Evolutionary conservation across 2,113 vertebrate species (phyloP).

Genomic region (Benitochromis conjunctus): DNA sequence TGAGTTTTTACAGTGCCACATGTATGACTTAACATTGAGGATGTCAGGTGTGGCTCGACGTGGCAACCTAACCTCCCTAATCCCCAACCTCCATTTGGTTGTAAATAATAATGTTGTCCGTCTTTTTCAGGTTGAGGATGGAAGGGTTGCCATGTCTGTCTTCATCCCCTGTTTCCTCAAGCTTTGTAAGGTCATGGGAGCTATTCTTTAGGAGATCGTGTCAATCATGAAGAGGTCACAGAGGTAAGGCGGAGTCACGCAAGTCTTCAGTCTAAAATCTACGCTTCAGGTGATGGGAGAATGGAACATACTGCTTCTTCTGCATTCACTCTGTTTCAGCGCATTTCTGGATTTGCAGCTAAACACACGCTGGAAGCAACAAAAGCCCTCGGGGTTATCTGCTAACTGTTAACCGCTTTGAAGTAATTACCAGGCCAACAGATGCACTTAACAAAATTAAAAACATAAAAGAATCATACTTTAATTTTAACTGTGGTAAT

Average conservation of each 20-base stretch:
- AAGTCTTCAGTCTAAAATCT: background rate
- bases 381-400: background rate
- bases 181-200: slow-evolving; percentile 33
- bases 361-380: background rate
- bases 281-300: background rate
- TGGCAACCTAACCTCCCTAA: background rate
- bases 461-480: background rate
- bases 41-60: no score
- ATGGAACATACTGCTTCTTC: background rate
- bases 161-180: slow-evolving; percentile 36
- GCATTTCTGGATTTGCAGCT: background rate
- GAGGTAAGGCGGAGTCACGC: background rate
- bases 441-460: background rate
- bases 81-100: background rate
- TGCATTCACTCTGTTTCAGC: background rate
- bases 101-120: slow-evolving; percentile 2
- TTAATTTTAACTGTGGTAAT: slow-evolving; percentile 25
- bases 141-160: slow-evolving; percentile 19
- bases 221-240: slow-evolving; percentile 37
- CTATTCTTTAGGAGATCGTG: slow-evolving; percentile 24
- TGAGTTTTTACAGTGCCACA: no score
- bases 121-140: background rate
- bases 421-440: slow-evolving; percentile 14
- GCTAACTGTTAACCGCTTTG: background rate
- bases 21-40: no score